These are phyloP conservation scores for Pheosia gnoma DNA, from an alignment of 2,888 invertebrate genomes.

Conservation along the genomic window DNA sequence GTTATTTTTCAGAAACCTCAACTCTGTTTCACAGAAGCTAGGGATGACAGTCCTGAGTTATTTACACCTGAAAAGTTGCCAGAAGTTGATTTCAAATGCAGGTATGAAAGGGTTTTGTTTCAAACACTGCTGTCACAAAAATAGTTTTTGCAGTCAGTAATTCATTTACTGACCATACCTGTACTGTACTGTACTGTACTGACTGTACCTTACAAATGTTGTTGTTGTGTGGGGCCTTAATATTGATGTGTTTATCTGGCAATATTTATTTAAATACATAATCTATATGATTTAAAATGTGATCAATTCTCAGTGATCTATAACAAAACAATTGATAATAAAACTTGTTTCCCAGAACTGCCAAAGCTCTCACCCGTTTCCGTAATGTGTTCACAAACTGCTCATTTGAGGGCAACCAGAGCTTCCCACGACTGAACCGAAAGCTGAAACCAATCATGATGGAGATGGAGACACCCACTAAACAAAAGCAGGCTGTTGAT, in stretches of 20 bases:
- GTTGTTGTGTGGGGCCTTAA: too few relatives aligned
- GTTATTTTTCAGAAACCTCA: constrained; percentile 57
- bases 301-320: too few relatives aligned
- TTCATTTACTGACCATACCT: too few relatives aligned
- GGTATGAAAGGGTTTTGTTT: constrained; percentile 43
- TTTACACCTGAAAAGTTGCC: constrained; percentile 62
- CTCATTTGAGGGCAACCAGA: constrained; percentile 86
- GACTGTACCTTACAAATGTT: too few relatives aligned
- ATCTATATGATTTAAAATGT: too few relatives aligned
- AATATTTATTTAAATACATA: too few relatives aligned
- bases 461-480: constrained; percentile 74
- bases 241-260: too few relatives aligned
- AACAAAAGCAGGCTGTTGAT: constrained; percentile 71
- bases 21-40: constrained; percentile 45
- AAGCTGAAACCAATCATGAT: constrained; percentile 64
- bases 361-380: constrained; percentile 55
- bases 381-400: constrained; percentile 62
- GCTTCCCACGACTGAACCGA: constrained; percentile 81
- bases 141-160: too few relatives aligned
- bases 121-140: too few relatives aligned
- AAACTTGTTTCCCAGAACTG: constrained; percentile 55
- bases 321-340: too few relatives aligned
- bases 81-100: constrained; percentile 66
- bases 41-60: constrained; percentile 61
- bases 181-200: too few relatives aligned